These are phyloP conservation scores for Latheticus oryzae DNA, from an alignment of 2,888 invertebrate species.

Conservation along the genomic window DNA sequence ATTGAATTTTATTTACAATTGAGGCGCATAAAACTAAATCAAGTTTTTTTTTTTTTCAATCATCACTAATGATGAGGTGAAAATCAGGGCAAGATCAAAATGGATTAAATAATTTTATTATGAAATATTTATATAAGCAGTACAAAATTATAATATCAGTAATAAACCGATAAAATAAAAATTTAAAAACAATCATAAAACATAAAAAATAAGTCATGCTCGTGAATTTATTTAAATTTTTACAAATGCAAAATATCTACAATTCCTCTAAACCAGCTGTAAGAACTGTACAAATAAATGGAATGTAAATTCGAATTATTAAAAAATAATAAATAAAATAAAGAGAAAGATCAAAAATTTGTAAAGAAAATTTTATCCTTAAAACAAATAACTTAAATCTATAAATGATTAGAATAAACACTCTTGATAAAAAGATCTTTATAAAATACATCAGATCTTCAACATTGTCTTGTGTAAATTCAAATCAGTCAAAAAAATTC, in stretches of 20 bases:
- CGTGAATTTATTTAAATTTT: conserved; percentile 8
- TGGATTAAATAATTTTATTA: conserved; percentile 50
- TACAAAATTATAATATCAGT: conserved; percentile 50
- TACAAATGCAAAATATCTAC: conserved; percentile 21
- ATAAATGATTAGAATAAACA: conserved; percentile 52
- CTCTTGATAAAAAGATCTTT: conserved; percentile 39
- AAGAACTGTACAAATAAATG: conserved; percentile 23
- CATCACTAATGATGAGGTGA: too few relatives aligned
- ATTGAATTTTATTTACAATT: too few relatives aligned
- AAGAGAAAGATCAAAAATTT: conserved; percentile 31
- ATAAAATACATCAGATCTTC: conserved; percentile 18
- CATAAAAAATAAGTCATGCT: conserved; percentile 24
- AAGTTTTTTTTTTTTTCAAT: too few relatives aligned
- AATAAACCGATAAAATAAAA: conserved; percentile 47
- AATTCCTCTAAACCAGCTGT: conserved; percentile 10
- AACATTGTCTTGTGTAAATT: conserved; percentile 38
- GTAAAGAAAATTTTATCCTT: conserved; percentile 35
- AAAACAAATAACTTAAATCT: conserved; percentile 34
- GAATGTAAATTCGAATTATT: conserved; percentile 24
- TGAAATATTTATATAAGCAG: conserved; percentile 51
- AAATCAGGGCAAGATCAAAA: too few relatives aligned
- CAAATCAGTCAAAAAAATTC: conserved; percentile 46
- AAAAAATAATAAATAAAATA: conserved; percentile 30
- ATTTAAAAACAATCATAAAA: conserved; percentile 45
- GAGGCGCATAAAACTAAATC: too few relatives aligned